Evolutionary conservation across 2,888 invertebrate genomes (phyloP).

Genomic region (Bombylius discolor): DNA sequence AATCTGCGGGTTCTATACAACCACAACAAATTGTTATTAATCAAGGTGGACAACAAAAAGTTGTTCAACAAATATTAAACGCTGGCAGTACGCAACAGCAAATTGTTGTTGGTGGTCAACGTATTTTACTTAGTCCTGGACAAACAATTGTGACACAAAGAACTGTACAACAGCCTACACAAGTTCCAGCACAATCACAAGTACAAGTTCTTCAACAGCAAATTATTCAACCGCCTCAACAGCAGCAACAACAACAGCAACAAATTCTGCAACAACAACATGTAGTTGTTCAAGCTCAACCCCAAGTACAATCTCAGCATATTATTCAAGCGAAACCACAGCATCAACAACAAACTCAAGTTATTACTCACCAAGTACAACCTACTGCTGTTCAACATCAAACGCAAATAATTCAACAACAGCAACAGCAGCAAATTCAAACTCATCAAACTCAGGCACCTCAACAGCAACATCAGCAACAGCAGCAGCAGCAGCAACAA

Average conservation of each 20-base stretch:
- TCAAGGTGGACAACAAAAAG: conserved; percentile 28
- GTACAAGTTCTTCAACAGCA: conserved; percentile 27
- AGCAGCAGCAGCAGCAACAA: conserved; percentile 26
- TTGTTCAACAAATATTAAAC: conserved; percentile 35
- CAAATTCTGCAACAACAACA: conserved; percentile 6
- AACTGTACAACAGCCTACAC: conserved; percentile 24
- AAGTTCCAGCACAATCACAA: conserved; percentile 18
- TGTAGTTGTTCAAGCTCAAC: conserved; percentile 8
- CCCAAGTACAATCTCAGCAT: conserved; percentile 5
- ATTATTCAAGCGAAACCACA: conserved; percentile 16
- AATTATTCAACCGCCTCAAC: conserved; percentile 19
- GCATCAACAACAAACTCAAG: conserved; percentile 11
- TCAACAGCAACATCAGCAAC: conserved; percentile 17
- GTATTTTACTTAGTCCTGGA: conserved; percentile 34
- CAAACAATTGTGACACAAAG: conserved; percentile 35
- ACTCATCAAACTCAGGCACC: conserved; percentile 21
- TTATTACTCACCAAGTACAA: conserved; percentile 12
- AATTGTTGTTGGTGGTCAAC: conserved; percentile 34
- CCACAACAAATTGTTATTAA: conserved; percentile 18
- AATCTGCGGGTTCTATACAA: neutral
- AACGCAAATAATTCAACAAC: conserved; percentile 32
- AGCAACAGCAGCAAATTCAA: conserved; percentile 23
- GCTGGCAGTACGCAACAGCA: conserved; percentile 35
- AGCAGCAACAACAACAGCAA: conserved; percentile 13
- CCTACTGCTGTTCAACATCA: conserved; percentile 20